Base-by-base conservation (phyloP, 2,888 invertebrate species). In the Lasioglossum pauxillum region DNA sequence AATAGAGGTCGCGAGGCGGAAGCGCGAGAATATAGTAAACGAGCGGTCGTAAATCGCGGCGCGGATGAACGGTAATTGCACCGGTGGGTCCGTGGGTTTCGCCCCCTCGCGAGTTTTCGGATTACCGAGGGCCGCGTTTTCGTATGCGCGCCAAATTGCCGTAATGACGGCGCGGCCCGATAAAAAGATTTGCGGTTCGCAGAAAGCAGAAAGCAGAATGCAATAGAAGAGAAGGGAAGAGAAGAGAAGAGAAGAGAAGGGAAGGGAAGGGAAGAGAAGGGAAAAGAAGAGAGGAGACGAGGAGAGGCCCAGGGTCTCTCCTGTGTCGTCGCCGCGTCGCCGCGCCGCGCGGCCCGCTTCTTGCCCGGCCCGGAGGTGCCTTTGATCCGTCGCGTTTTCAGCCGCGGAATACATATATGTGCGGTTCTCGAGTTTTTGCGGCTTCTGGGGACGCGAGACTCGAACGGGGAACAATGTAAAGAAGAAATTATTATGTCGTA, bases 161-260 rank as follows among this genome's bases (percentile, higher is more conserved):
- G 90, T 92, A 93, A 93, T 93, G 91, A 93, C 90, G 90, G 92
- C 87, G 86, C 90, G 83, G 85, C 90, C 80, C 77, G 57, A 88
- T 87, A 92, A 92, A 93, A 92, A 90, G 87, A 23, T 23, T 82
- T 88, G 90, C 75, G 53, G 90, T 93, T 92, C 92, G 92, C 90
- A 93, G 92, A 92, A 93, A 91, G 92, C 90, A 93, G 92, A 92
- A 93, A 91, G 88, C 90, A 90, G 91, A 92, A 91, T 90, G 91
- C 88, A 82, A 88, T 86, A 75, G 84, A 53, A 53, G 53, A 23
- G 53, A 53, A 19, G 16, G 5, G 49, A 19, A 19, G 49, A 19
- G 49, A 19, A 53, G 53, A 53, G 53, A 23, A 7, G 49, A 7
- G 49, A 53, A 2, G 7, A 23, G 49, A 53, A 2, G 53, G 23